Conservation (phyloP, 2,797 vertebrate species). For the Somateria mollissima region DNA sequence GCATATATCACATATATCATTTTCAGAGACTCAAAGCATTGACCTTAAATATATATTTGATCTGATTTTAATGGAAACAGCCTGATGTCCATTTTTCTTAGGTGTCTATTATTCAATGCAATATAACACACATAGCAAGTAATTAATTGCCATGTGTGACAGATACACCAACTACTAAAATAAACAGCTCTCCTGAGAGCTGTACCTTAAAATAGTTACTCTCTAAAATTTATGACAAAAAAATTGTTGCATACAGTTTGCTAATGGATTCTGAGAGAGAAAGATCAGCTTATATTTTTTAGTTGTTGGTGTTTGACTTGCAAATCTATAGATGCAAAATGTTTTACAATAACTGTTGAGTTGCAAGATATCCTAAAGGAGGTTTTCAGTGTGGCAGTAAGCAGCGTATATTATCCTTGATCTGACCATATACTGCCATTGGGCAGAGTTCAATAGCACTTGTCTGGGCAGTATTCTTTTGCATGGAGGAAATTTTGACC, state of each 20-base stretch:
- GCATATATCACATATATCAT: neutral
- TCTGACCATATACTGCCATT: neutral
- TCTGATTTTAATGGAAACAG: neutral
- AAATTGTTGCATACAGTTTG: neutral
- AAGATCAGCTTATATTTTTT: slow-evolving; percentile 24
- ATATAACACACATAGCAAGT: neutral
- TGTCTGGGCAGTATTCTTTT: neutral
- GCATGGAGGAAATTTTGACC: neutral
- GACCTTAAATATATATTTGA: neutral
- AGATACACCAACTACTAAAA: neutral
- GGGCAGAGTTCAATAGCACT: neutral
- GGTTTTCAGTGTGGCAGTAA: neutral
- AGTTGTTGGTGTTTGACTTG: slow-evolving; percentile 8
- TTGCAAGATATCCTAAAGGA: neutral
- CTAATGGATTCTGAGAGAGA: neutral
- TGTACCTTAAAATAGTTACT: neutral
- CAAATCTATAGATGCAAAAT: neutral
- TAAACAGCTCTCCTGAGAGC: neutral
- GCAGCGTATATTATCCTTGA: neutral
- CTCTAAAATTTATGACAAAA: neutral
- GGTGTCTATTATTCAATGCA: neutral
- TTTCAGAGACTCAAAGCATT: neutral
- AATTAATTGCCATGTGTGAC: neutral
- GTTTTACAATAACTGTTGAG: neutral
- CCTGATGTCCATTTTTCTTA: neutral